phyloP scores from a whole-genome alignment of 2,113 vertebrate genomes.

The Cebidichthys violaceus region DNA sequence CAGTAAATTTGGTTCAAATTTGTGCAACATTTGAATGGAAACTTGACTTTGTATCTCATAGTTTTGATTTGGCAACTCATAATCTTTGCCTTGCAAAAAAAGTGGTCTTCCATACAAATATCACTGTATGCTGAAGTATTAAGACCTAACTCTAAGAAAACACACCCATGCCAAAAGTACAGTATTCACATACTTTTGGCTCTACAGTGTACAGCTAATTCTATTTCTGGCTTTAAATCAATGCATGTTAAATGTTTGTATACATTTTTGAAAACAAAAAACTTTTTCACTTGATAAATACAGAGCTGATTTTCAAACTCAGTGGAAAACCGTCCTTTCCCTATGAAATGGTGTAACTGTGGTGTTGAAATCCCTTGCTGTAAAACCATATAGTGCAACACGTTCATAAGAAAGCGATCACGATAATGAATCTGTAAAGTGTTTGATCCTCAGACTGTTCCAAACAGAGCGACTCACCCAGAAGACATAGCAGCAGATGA shows the following conservation, averaged over 20 bases:
- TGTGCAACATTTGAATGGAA: not conserved
- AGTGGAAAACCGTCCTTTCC: not conserved
- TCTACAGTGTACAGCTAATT: not conserved
- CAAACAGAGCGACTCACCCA: constrained; percentile 80
- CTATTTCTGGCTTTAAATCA: not conserved
- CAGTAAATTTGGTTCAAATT: not conserved
- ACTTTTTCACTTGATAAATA: not conserved
- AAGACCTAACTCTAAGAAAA: not conserved
- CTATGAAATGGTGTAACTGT: not conserved
- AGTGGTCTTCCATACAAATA: not conserved
- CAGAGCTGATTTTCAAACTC: not conserved
- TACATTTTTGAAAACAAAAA: not conserved
- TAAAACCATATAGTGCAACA: not conserved
- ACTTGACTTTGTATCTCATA: not conserved
- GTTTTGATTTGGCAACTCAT: not conserved
- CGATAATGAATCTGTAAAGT: not conserved
- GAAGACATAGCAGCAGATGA: constrained; percentile 84
- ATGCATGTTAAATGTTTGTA: not conserved
- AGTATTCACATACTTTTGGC: not conserved
- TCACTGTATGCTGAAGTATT: not conserved
- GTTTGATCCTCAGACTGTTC: not conserved
- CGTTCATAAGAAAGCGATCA: not conserved
- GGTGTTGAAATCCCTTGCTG: not conserved
- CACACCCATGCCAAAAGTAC: not conserved
- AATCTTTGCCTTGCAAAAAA: not conserved